Conservation (phyloP, 2,113 vertebrate species). For the Turdus rufiventris region DNA sequence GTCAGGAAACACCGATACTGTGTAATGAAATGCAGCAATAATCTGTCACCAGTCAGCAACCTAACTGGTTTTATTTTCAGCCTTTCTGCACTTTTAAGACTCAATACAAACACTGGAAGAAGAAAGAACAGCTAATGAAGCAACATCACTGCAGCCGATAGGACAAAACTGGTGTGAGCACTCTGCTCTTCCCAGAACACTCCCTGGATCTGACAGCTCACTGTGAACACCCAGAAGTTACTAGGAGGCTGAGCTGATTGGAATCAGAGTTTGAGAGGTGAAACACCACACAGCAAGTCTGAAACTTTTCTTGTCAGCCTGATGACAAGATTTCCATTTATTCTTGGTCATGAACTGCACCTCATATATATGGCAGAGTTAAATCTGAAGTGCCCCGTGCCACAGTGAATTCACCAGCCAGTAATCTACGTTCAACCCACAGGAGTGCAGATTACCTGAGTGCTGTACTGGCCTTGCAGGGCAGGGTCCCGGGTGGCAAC, state of each 20-base stretch:
- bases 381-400: not conserved
- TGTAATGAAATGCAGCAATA: not conserved
- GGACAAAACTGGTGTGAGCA: not conserved
- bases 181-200: not conserved
- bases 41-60: not conserved
- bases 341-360: not conserved
- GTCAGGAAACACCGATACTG: not conserved
- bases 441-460: constrained; percentile 76
- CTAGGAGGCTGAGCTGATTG: accelerated
- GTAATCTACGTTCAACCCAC: accelerated
- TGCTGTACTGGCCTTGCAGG: constrained; percentile 74
- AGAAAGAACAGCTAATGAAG: not conserved
- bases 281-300: not conserved
- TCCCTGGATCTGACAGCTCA: not conserved
- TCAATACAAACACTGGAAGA: not conserved
- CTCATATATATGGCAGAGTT: not conserved
- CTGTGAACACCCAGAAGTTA: not conserved
- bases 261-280: not conserved
- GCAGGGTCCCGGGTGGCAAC: constrained; percentile 78
- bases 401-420: not conserved
- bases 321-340: not conserved
- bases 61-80: not conserved
- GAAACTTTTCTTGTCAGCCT: not conserved
- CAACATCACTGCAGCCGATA: not conserved
- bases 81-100: not conserved